phyloP scores from a whole-genome alignment of 1,140 invertebrate genomes.

The Lepidostoma basale region DNA sequence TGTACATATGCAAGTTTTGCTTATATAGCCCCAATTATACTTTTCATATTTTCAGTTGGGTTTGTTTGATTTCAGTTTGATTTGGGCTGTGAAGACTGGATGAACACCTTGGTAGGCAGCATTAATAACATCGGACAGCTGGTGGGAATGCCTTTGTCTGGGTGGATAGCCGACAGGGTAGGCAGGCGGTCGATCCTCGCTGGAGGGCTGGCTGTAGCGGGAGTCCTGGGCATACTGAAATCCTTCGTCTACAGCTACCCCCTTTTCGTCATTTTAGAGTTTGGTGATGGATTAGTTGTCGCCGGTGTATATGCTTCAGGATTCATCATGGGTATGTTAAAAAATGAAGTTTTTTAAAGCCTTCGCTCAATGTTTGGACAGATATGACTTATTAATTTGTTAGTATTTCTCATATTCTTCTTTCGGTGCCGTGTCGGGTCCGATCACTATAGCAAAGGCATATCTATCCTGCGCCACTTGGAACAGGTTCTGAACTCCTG shows the following conservation, averaged over 20 bases:
- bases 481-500: too few species aligned
- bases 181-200: constrained; percentile 52
- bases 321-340: constrained; percentile 65
- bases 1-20: too few species aligned
- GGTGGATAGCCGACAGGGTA: constrained; percentile 71
- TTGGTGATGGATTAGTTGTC: constrained; percentile 59
- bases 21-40: too few species aligned
- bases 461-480: too few species aligned
- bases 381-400: too few species aligned
- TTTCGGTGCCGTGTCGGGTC: too few species aligned
- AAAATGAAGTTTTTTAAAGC: neutral
- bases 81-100: constrained; percentile 67
- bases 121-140: constrained; percentile 75
- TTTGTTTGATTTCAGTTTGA: constrained; percentile 46
- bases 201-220: constrained; percentile 50
- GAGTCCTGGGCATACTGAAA: constrained; percentile 59
- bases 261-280: constrained; percentile 61
- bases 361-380: neutral
- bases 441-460: too few species aligned
- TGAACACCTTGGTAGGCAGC: constrained; percentile 72
- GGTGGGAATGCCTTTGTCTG: constrained; percentile 70
- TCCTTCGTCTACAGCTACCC: constrained; percentile 62
- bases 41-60: too few species aligned
- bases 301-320: constrained; percentile 63
- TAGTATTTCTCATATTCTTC: too few species aligned